A percentile compares a stretch with the other conserved stretches of the same genome.
Conservation (phyloP, 2,797 vertebrate genomes). For the Trichosurus vulpecula region DNA sequence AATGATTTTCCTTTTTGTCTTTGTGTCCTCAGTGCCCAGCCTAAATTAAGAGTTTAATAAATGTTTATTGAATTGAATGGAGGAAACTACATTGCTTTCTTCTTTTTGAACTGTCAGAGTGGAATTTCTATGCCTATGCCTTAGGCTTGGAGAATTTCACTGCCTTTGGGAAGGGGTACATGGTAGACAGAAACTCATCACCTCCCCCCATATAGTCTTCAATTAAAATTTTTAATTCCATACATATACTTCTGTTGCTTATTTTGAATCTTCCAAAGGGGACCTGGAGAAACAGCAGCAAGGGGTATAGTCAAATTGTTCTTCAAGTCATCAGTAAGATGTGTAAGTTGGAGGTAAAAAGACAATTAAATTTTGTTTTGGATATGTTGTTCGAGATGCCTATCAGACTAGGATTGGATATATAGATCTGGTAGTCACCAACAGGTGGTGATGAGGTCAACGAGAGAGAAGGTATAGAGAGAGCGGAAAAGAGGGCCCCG, state of each 20-base stretch:
- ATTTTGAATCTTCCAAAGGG: conserved; percentile 17
- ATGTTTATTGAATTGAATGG: conserved; percentile 17
- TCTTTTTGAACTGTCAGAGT: conserved; percentile 9
- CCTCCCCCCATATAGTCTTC: background rate
- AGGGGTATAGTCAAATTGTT: background rate
- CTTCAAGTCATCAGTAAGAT: background rate
- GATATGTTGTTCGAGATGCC: background rate
- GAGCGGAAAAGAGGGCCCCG: background rate
- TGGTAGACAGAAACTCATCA: background rate
- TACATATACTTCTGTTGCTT: background rate
- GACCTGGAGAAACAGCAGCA: background rate
- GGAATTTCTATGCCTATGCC: background rate
- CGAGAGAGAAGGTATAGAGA: background rate
- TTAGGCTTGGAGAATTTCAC: conserved; percentile 9
- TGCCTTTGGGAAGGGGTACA: conserved; percentile 7
- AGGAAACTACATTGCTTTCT: conserved; percentile 40
- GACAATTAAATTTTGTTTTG: background rate
- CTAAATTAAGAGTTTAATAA: background rate
- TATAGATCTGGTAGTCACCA: background rate
- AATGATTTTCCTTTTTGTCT: background rate
- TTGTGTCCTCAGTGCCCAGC: background rate
- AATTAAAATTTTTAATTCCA: conserved; percentile 52
- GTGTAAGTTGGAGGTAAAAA: background rate
- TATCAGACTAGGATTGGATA: background rate
- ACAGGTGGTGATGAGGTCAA: background rate